A percentile compares a stretch with the other conserved stretches of the same genome.
Conservation (phyloP, 2,113 vertebrate genomes). For the Ophthalmolycus amberensis region DNA sequence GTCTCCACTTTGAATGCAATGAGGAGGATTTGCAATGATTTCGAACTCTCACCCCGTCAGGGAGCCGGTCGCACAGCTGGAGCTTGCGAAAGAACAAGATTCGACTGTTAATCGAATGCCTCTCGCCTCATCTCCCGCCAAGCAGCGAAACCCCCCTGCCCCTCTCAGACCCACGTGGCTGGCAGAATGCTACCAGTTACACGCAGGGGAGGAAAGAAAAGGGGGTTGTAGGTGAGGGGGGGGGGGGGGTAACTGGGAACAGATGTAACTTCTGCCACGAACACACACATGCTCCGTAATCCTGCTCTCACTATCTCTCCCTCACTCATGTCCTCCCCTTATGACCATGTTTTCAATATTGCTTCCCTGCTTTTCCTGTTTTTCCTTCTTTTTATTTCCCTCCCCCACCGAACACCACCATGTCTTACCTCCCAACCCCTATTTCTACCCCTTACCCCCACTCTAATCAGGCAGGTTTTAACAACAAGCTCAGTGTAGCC, state of each 20-base stretch:
- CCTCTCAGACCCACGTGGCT: slow-evolving; percentile 39
- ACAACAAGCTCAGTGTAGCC: slow-evolving; percentile 83
- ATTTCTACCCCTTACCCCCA: slow-evolving; percentile 19
- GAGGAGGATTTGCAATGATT: slow-evolving; percentile 2
- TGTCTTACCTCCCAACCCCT: background rate
- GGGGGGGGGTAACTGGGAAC: slow-evolving; percentile 73
- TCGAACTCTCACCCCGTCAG: slow-evolving; percentile 25
- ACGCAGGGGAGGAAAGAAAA: slow-evolving; percentile 32
- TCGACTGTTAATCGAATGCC: slow-evolving; percentile 39
- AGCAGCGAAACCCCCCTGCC: slow-evolving; percentile 25
- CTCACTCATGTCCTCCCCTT: slow-evolving; percentile 21
- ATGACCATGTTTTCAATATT: background rate
- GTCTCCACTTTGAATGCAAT: background rate
- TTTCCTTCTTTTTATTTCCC: background rate
- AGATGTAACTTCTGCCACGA: slow-evolving; percentile 81
- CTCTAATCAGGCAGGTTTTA: slow-evolving; percentile 55
- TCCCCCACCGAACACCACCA: background rate
- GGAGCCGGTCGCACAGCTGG: slow-evolving; percentile 47
- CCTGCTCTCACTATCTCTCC: slow-evolving; percentile 8
- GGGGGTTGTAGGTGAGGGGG: slow-evolving; percentile 21
- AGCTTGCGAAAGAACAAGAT: slow-evolving; percentile 47
- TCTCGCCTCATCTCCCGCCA: slow-evolving; percentile 51
- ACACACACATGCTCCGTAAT: slow-evolving; percentile 22
- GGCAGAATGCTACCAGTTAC: slow-evolving; percentile 70
- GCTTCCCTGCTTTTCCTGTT: background rate